Evolutionary conservation across 1,140 invertebrate genomes (phyloP), one percentile per base, ranked within the genome.

Genomic region (Bombyx mori): DNA sequence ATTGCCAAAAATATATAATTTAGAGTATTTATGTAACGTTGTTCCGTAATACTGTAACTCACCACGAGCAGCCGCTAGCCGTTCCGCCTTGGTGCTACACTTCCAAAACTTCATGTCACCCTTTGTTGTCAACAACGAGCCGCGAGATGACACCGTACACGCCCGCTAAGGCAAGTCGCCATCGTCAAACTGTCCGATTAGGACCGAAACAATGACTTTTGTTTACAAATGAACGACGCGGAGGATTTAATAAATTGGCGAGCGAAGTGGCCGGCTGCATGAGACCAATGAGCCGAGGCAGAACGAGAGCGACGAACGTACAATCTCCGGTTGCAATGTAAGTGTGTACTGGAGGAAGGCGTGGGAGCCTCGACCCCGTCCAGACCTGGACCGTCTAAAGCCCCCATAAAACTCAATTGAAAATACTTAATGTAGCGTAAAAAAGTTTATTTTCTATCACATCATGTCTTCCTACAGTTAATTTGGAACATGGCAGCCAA

Each of bases 381-480:
- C 74, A 65, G 52, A 64, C 63, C 69, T 69, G 58, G 58, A 57
- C 57, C 62, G 59, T 58, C 60, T 61, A 64, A 57, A 63, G 58
- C 54, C 60, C 68, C 62, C 48, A 10, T 58, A 64, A 56, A 42
- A 10, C 47, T 51, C 52, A 61, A 62, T 54, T 48, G 50, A 61
- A 56, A 72, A 54, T 3, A 71, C 56, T 63, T 56, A 57, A 45
- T 54, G 43, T 83, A 78, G 80, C 73, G 81, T 84, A 86, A 79
- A 86, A 86, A 84, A 84, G 69, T 83, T 86, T 86, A 78, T 70
- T 86, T 72, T 80, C 83, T 86, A 86, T 86, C 83, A 84, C 83
- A 86, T 82, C 71, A 77, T 82, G 71, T 78, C 71, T 82, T 79
- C 73, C 79, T 84, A 86, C 77, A 64, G 68, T 74, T 71, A 73